These are phyloP conservation scores for Xiphophorus birchmanni DNA, from an alignment of 2,797 vertebrate genomes.

Conservation along the genomic window DNA sequence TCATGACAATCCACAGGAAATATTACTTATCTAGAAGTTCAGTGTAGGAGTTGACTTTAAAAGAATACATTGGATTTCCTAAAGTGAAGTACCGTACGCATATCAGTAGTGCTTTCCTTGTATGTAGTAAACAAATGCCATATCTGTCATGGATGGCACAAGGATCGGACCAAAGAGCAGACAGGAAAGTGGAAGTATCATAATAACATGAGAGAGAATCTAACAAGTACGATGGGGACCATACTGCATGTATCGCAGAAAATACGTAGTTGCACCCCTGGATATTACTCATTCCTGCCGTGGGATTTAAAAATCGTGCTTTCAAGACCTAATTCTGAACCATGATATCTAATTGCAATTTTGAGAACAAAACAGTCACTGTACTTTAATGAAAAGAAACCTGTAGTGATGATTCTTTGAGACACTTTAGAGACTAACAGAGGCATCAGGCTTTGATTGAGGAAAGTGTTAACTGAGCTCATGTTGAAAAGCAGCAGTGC, in stretches of 20 bases:
- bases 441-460: no score
- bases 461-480: not conserved
- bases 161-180: not conserved
- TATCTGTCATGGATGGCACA: not conserved
- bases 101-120: not conserved
- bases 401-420: no score
- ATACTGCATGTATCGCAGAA: no score
- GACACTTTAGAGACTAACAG: no score
- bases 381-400: no score
- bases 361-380: no score
- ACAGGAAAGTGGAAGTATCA: not conserved
- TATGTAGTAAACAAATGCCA: not conserved
- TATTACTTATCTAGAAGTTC: constrained; percentile 29
- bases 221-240: not conserved
- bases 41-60: constrained; percentile 29
- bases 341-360: no score
- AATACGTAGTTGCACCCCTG: no score
- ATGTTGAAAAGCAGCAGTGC: not conserved
- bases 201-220: not conserved
- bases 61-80: not conserved
- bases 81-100: not conserved
- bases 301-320: no score
- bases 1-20: constrained; percentile 41
- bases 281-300: no score
- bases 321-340: no score